These are phyloP conservation scores for Aporophyla lueneburgensis DNA, from an alignment of 2,888 invertebrate genomes.

Conservation along the genomic window DNA sequence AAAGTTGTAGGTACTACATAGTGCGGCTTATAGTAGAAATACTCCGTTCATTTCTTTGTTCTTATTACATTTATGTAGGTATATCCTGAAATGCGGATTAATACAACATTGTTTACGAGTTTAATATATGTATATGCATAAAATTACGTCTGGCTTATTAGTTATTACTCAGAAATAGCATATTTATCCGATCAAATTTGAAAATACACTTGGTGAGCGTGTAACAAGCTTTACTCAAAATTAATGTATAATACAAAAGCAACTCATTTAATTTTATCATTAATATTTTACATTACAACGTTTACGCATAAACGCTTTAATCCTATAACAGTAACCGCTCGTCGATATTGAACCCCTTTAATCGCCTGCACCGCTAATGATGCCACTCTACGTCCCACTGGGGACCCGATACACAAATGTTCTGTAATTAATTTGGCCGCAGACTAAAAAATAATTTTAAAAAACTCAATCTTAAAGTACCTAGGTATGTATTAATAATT, in stretches of 20 bases:
- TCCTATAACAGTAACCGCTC: neutral
- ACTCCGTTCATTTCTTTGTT: neutral
- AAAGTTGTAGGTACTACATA: too few relatives aligned
- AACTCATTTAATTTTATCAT: neutral
- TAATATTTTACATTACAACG: neutral
- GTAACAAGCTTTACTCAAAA: neutral
- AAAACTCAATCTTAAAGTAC: too few relatives aligned
- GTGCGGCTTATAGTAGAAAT: too few relatives aligned
- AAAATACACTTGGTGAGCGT: neutral
- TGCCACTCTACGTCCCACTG: conserved; percentile 39
- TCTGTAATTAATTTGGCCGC: conserved; percentile 60
- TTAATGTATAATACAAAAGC: neutral
- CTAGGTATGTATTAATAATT: too few relatives aligned
- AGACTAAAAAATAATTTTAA: too few relatives aligned
- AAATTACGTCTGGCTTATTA: neutral
- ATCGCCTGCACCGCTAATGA: conserved; percentile 55
- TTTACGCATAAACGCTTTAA: conserved; percentile 12
- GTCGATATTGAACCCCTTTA: conserved; percentile 36
- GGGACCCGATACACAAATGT: conserved; percentile 64
- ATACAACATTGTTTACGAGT: neutral
- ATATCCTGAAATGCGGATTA: neutral
- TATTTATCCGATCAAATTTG: neutral
- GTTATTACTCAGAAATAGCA: neutral
- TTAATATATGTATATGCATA: neutral
- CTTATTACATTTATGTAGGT: neutral